Evolutionary conservation across 2,113 vertebrate genomes (phyloP).

Genomic region (Chaenocephalus aceratus): DNA sequence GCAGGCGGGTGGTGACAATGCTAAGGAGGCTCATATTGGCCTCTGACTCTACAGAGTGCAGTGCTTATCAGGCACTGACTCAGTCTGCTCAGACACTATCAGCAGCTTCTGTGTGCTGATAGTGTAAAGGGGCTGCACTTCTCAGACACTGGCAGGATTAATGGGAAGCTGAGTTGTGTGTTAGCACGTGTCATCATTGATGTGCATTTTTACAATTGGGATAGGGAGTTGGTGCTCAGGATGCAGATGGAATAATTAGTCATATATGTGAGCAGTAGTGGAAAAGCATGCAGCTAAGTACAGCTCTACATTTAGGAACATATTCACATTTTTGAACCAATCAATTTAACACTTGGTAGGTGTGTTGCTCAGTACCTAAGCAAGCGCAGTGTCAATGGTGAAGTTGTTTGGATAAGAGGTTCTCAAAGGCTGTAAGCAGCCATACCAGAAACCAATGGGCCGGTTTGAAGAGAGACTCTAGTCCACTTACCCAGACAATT

Average conservation of each 20-base stretch:
- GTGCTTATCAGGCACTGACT: conserved; percentile 69
- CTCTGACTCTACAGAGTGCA: conserved; percentile 45
- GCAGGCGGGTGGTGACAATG: conserved; percentile 47
- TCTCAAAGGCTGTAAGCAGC: too few species aligned
- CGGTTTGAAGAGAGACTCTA: too few species aligned
- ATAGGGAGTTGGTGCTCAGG: neutral
- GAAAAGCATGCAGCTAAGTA: too few species aligned
- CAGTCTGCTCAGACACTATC: conserved; percentile 42
- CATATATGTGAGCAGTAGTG: neutral
- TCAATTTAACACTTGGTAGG: too few species aligned
- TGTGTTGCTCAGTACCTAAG: too few species aligned
- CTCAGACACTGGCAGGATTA: conserved; percentile 22
- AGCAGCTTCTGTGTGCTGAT: conserved; percentile 62
- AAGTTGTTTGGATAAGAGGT: too few species aligned
- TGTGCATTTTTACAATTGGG: neutral
- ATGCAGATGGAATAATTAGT: neutral
- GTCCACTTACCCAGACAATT: too few species aligned
- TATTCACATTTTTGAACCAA: neutral
- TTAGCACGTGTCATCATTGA: conserved; percentile 17
- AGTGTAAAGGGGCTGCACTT: conserved; percentile 39
- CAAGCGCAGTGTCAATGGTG: too few species aligned
- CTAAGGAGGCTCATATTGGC: conserved; percentile 35
- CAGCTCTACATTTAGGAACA: too few species aligned
- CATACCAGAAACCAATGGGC: too few species aligned
- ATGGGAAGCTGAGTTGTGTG: conserved; percentile 27